Conservation (phyloP, 2,113 vertebrate species). For the Pedetes capensis region DNA sequence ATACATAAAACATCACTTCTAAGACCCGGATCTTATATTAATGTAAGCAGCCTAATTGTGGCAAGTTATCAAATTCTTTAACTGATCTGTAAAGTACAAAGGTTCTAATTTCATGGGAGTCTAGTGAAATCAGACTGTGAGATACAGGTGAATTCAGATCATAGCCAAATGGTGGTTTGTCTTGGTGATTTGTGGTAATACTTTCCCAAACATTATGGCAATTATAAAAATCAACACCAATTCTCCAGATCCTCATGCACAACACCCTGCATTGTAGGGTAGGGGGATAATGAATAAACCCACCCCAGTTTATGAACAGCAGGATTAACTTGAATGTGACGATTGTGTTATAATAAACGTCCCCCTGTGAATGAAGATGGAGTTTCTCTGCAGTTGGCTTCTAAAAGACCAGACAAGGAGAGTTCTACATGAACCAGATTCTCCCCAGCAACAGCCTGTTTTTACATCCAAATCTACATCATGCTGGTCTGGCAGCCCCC, state of each 20-base stretch:
- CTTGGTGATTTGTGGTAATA: background rate
- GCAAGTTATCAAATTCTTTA: background rate
- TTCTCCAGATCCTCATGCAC: background rate
- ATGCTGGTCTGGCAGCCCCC: too few species aligned
- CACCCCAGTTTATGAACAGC: background rate
- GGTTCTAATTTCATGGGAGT: background rate
- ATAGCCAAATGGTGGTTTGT: background rate
- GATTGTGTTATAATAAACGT: background rate
- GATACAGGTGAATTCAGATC: background rate
- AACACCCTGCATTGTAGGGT: background rate
- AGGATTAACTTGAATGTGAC: background rate
- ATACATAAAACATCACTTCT: background rate
- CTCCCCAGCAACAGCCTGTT: background rate
- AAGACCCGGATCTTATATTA: background rate
- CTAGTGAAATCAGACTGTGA: background rate
- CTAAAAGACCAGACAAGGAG: background rate
- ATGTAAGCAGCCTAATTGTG: background rate
- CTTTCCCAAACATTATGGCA: background rate
- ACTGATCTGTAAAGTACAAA: background rate
- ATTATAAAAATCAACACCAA: background rate
- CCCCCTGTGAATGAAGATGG: background rate
- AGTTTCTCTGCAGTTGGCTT: background rate
- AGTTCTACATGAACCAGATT: background rate
- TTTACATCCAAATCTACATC: background rate
- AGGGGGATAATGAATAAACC: background rate